Conservation (phyloP, 2,888 invertebrate species). For the Clepsis dumicolana region DNA sequence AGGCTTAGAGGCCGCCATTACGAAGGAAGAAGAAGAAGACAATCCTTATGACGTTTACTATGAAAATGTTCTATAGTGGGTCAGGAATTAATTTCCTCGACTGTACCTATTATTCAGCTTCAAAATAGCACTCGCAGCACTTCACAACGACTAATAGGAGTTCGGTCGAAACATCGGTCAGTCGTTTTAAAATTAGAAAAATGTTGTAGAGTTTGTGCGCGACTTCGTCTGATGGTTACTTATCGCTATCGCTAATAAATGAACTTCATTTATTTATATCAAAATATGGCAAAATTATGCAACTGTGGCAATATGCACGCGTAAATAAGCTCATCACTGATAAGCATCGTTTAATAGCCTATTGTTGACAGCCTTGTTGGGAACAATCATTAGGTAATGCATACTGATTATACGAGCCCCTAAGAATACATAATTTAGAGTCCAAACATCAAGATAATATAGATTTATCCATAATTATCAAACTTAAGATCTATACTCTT, state of each 20-base stretch:
- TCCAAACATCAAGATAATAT: neutral
- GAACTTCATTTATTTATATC: neutral
- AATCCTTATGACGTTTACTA: too few relatives aligned
- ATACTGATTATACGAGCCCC: neutral
- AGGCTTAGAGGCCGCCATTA: too few relatives aligned
- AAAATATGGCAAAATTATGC: neutral
- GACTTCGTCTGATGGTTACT: too few relatives aligned
- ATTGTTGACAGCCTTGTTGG: conserved; percentile 8
- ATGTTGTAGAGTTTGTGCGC: too few relatives aligned
- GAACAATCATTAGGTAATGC: conserved; percentile 2
- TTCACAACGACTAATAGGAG: too few relatives aligned
- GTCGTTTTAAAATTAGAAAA: too few relatives aligned
- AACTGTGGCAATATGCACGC: conserved; percentile 1
- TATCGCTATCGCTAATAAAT: neutral
- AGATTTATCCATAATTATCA: neutral
- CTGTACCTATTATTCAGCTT: too few relatives aligned
- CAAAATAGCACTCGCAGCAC: too few relatives aligned
- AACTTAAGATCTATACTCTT: neutral
- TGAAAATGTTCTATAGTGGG: too few relatives aligned
- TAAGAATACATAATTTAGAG: neutral
- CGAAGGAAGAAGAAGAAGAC: too few relatives aligned
- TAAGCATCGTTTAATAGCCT: conserved; percentile 6
- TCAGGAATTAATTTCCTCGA: too few relatives aligned
- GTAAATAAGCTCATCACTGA: conserved; percentile 1
- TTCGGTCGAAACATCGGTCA: too few relatives aligned